These are phyloP conservation scores for Drosophila albomicans DNA, from an alignment of 1,140 invertebrate species.

Conservation along the genomic window DNA sequence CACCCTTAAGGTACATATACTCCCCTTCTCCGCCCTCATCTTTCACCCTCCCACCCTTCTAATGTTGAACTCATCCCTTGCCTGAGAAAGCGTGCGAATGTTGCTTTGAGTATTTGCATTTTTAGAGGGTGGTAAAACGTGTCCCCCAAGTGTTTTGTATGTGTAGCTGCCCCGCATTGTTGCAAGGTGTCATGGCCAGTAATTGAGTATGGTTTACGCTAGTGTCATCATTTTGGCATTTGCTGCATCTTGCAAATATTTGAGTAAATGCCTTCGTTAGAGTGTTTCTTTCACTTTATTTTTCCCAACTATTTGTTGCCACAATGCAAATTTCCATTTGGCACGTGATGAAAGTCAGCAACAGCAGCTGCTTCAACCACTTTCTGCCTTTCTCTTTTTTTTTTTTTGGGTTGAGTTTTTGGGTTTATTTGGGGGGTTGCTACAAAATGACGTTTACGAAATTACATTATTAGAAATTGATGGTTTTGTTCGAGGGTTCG, in stretches of 20 bases:
- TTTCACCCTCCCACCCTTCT: not conserved
- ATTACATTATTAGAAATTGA: conserved; percentile 84
- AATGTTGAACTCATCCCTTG: not conserved
- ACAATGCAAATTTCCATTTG: conserved; percentile 61
- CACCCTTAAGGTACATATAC: conserved; percentile 33
- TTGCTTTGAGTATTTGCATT: conserved; percentile 64
- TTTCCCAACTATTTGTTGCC: conserved; percentile 26
- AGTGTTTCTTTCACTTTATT: conserved; percentile 14
- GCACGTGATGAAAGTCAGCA: conserved; percentile 63
- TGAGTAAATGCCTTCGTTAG: conserved; percentile 77
- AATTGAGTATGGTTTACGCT: conserved; percentile 72
- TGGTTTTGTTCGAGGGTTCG: conserved; percentile 52
- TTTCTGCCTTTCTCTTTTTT: conserved; percentile 23
- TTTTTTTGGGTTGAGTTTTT: not conserved
- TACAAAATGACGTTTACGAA: conserved; percentile 76
- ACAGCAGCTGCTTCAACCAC: conserved; percentile 31
- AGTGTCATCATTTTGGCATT: conserved; percentile 67
- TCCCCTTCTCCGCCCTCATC: conserved; percentile 4
- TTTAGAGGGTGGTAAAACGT: conserved; percentile 42
- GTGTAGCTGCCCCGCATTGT: conserved; percentile 43
- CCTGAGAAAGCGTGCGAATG: conserved; percentile 58
- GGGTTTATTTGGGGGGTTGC: conserved; percentile 29
- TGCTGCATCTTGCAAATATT: conserved; percentile 80
- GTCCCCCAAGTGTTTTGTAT: not conserved
- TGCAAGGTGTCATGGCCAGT: conserved; percentile 79